A percentile compares a stretch with the other conserved stretches of the same genome.
Conservation (phyloP, 2,113 vertebrate species). For the Seriola quinqueradiata region DNA sequence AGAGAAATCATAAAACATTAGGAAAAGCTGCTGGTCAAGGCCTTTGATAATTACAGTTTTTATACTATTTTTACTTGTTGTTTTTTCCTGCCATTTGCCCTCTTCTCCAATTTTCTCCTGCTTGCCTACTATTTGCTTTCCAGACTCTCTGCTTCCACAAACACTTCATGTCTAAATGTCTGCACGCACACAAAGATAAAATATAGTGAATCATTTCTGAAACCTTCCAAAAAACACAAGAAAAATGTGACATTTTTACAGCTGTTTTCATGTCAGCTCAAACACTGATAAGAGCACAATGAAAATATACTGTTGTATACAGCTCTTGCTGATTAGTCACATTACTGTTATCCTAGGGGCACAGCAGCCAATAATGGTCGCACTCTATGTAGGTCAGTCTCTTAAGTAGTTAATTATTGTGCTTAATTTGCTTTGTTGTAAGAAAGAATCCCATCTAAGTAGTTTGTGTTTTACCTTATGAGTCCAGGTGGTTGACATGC, state of each 20-base stretch:
- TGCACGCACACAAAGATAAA: neutral
- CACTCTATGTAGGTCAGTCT: slow-evolving; percentile 40
- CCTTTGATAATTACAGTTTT: slow-evolving; percentile 24
- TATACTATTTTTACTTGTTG: neutral
- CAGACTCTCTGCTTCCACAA: neutral
- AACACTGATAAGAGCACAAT: slow-evolving; percentile 14
- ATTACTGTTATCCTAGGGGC: slow-evolving; percentile 16
- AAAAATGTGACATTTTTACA: neutral
- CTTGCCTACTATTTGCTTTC: slow-evolving; percentile 6
- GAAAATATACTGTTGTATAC: neutral
- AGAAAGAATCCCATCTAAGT: slow-evolving; percentile 18
- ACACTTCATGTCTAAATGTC: neutral
- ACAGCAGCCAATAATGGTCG: slow-evolving; percentile 24
- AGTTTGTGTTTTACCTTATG: slow-evolving; percentile 10
- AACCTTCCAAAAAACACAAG: neutral
- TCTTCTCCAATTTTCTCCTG: neutral
- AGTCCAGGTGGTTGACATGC: slow-evolving; percentile 26
- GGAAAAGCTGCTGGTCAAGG: slow-evolving; percentile 28
- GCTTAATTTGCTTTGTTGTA: slow-evolving; percentile 25
- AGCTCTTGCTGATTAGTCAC: slow-evolving; percentile 43
- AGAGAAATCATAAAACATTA: slow-evolving; percentile 31
- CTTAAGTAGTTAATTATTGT: slow-evolving; percentile 30
- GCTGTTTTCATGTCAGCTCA: slow-evolving; percentile 1
- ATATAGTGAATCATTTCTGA: neutral
- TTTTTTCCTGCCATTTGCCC: neutral